These are phyloP conservation scores for Cactoblastis cactorum DNA, from an alignment of 2,888 invertebrate species.

Conservation along the genomic window DNA sequence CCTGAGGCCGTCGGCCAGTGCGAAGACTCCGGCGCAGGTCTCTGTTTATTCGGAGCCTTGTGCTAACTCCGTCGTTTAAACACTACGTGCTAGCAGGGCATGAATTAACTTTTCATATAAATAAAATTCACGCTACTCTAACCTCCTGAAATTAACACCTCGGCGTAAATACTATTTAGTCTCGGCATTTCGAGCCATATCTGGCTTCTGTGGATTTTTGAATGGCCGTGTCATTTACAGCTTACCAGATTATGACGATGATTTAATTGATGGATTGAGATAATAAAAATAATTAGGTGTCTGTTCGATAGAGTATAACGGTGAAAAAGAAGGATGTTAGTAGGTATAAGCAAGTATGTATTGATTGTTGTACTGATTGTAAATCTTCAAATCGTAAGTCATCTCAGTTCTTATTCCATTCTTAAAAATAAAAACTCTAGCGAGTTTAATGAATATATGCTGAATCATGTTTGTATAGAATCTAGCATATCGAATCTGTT, in stretches of 20 bases:
- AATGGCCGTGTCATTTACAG: slow-evolving; percentile 42
- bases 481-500: slow-evolving; percentile 15
- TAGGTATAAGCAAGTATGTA: no score
- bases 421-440: slow-evolving; percentile 20
- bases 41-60: slow-evolving; percentile 70
- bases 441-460: slow-evolving; percentile 24
- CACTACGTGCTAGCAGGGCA: slow-evolving; percentile 72
- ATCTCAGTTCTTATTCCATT: slow-evolving; percentile 19
- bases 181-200: slow-evolving; percentile 63
- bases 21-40: slow-evolving; percentile 39
- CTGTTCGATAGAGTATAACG: slow-evolving; percentile 30
- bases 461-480: slow-evolving; percentile 23
- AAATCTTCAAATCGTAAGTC: slow-evolving; percentile 14
- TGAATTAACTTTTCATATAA: slow-evolving; percentile 80
- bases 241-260: slow-evolving; percentile 36
- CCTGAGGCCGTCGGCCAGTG: slow-evolving; percentile 25
- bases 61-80: slow-evolving; percentile 77
- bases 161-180: slow-evolving; percentile 73
- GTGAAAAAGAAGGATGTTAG: neutral
- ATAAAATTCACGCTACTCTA: slow-evolving; percentile 79
- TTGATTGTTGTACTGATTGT: neutral
- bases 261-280: slow-evolving; percentile 42
- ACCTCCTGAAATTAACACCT: slow-evolving; percentile 79
- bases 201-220: slow-evolving; percentile 42
- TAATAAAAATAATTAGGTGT: slow-evolving; percentile 41